These are phyloP conservation scores for Tetrax tetrax DNA, from an alignment of 2,113 vertebrate genomes.

Conservation along the genomic window DNA sequence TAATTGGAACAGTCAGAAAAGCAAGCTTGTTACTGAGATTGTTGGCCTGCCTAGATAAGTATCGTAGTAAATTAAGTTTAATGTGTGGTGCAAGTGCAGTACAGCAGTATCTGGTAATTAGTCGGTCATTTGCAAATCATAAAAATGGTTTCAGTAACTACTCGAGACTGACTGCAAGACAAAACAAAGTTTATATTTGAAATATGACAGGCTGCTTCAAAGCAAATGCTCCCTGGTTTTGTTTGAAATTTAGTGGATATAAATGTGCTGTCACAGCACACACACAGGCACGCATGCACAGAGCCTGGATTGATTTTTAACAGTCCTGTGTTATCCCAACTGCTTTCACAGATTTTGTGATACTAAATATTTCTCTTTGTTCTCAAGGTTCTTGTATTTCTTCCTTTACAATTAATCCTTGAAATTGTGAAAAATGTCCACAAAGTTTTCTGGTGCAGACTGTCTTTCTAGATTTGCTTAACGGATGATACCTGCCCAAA, in stretches of 20 bases:
- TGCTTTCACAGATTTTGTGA: background rate
- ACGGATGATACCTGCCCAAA: fast-evolving
- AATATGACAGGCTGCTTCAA: background rate
- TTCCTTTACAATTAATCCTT: background rate
- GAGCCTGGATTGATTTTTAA: background rate
- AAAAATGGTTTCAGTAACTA: conserved; percentile 35
- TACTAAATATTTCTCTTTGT: background rate
- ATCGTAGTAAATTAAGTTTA: conserved; percentile 52
- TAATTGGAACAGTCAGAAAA: conserved; percentile 56
- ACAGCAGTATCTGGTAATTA: conserved; percentile 22
- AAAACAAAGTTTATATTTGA: background rate
- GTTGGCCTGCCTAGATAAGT: conserved; percentile 31
- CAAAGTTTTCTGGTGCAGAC: background rate
- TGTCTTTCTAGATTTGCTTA: background rate
- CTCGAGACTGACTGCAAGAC: background rate
- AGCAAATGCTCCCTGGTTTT: background rate
- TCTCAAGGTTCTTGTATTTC: background rate
- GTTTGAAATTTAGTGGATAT: background rate
- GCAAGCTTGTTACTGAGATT: conserved; percentile 38
- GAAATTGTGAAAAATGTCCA: background rate
- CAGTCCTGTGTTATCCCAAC: background rate
- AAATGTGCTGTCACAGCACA: background rate
- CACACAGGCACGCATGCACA: fast-evolving
- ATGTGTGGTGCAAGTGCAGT: conserved; percentile 11
- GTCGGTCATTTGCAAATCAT: conserved; percentile 42